Evolutionary conservation across 2,888 invertebrate species (phyloP), one percentile per base, ranked within the genome.

Genomic region (Caenorhabditis sp.): DNA sequence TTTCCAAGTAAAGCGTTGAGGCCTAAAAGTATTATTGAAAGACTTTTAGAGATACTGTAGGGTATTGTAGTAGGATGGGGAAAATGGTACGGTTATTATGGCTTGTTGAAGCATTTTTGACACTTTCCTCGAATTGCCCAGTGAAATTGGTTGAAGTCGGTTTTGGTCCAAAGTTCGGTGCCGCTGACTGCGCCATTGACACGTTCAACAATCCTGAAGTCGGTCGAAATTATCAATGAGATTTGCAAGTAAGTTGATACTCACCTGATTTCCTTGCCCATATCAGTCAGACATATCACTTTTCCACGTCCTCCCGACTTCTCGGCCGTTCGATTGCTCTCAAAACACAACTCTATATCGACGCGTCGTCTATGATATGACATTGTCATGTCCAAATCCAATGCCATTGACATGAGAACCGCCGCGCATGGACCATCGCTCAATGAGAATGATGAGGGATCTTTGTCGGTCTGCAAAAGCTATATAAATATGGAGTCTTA

Each of bases 61-160:
- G 43, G 43, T 43, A 43, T 17, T 43, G 43, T 43, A 12, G 43
- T 10, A 53, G n/a, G n/a, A n/a, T n/a, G n/a, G n/a, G n/a, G n/a
- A n/a, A n/a, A n/a, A n/a, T 53, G 53, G 21, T 7, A 7, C 12
- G 12, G 5, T 26, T 14, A n/a, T 50, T 59, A 62, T n/a, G 26
- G 61, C 53, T 74, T 74, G 25, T 63, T 74, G 61, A 74, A 69
- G 52, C 67, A 70, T 31, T 83, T 82, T 56, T 78, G 78, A 54
- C 83, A 83, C 43, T 83, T 83, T 58, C 83, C 84, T 21, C 84
- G 73, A 27, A 84, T 82, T 17, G 83, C 84, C 84, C 83, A 84
- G 58, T 81, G 77, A 63, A 84, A 82, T 65, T 84, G 84, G 57
- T 78, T 76, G 61, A 84, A 76, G 58, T 82, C 83, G 26, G 82